phyloP scores from a whole-genome alignment of 1,140 invertebrate species.

The Melanaphis sacchari region DNA sequence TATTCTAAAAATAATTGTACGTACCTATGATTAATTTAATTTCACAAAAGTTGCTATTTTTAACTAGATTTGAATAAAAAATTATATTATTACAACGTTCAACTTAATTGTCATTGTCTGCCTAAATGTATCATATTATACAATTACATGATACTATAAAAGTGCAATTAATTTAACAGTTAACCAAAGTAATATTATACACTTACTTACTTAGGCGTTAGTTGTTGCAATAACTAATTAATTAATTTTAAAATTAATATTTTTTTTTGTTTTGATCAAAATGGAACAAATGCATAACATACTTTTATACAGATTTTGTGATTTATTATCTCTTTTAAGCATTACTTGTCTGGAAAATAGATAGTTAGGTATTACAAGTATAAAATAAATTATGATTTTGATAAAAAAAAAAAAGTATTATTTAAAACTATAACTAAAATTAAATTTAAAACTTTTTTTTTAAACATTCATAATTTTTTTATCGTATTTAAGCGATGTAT shows the following conservation, averaged over 20 bases:
- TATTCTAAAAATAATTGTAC: conserved; percentile 24
- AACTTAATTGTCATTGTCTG: not conserved
- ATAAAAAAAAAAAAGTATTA: no score
- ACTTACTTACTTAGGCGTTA: not conserved
- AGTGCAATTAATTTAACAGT: not conserved
- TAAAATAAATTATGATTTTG: not conserved
- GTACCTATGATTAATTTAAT: not conserved
- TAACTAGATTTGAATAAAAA: not conserved
- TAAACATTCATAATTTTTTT: no score
- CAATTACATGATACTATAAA: not conserved
- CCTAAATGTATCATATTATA: not conserved
- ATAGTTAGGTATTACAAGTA: not conserved
- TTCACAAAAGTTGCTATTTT: not conserved
- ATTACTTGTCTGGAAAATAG: not conserved
- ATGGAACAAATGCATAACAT: not conserved
- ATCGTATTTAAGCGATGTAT: no score
- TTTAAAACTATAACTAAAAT: no score
- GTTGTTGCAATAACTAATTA: not conserved
- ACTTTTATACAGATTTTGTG: not conserved
- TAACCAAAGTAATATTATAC: not conserved
- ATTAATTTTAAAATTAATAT: not conserved
- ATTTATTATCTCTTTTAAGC: not conserved
- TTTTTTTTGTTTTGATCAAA: not conserved
- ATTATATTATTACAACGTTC: not conserved
- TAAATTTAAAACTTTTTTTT: no score